Evolutionary conservation across 2,113 vertebrate species (phyloP).

Genomic region (Lepisosteus osseus): DNA sequence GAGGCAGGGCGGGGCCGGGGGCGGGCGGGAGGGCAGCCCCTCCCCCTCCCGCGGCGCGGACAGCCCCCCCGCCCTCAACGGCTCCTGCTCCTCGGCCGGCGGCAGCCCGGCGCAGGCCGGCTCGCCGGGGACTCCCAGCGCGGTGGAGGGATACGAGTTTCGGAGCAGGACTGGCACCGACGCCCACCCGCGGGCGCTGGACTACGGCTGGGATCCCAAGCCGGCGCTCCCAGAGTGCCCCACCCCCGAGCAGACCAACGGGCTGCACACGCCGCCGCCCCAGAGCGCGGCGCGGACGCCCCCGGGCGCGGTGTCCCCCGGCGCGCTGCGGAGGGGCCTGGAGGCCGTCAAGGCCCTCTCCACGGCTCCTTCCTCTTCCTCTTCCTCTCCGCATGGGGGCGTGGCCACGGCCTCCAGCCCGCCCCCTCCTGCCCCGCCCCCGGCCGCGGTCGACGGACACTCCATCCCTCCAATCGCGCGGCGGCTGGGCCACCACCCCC

Average conservation of each 20-base stretch:
- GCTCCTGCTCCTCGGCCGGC: constrained; percentile 77
- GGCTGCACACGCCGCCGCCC: constrained; percentile 78
- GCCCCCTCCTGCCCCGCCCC: neutral
- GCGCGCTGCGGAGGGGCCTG: constrained; percentile 81
- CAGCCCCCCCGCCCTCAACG: constrained; percentile 81
- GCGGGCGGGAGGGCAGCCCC: constrained; percentile 84
- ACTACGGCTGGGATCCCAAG: constrained; percentile 81
- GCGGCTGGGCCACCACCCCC: constrained; percentile 90
- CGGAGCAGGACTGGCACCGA: constrained; percentile 22
- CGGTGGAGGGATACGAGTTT: neutral
- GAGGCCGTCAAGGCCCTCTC: constrained; percentile 84
- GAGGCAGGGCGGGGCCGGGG: constrained; percentile 52
- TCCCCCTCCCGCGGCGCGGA: constrained; percentile 80
- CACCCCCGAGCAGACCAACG: constrained; percentile 79
- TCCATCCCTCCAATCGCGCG: constrained; percentile 89
- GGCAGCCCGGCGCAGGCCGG: constrained; percentile 78
- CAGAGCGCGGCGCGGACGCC: constrained; percentile 62
- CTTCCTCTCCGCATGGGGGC: constrained; percentile 48
- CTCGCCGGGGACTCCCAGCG: constrained; percentile 66
- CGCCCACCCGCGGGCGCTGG: constrained; percentile 61
- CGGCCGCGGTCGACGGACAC: constrained; percentile 72
- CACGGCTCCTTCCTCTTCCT: constrained; percentile 39
- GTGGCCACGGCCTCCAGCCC: constrained; percentile 16
- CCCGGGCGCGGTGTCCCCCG: constrained; percentile 81
- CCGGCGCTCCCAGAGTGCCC: constrained; percentile 44